A percentile compares a stretch with the other conserved stretches of the same genome.
These are phyloP conservation scores for Adela reaumurella DNA, from an alignment of 2,888 invertebrate species.

Conservation along the genomic window DNA sequence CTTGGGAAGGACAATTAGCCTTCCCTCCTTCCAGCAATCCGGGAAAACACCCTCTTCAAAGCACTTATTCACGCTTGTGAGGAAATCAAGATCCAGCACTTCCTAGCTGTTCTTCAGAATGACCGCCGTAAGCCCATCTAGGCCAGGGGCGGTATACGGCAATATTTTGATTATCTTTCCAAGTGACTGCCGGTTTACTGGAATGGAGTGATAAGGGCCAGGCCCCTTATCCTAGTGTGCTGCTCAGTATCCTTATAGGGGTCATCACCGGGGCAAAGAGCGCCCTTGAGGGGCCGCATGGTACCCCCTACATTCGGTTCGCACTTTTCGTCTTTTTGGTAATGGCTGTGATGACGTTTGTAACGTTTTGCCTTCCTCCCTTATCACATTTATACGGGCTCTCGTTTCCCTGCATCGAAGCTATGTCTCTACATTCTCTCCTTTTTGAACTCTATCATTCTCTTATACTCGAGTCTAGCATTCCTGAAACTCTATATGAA, in stretches of 20 bases:
- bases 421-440: no score
- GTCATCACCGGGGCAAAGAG: conserved; percentile 4
- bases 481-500: no score
- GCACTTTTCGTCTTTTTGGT: no score
- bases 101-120: conserved; percentile 1
- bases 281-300: not conserved
- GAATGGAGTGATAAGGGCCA: not conserved
- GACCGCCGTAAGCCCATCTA: conserved; percentile 1
- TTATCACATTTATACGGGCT: conserved; percentile 1
- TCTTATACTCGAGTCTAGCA: no score
- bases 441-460: no score
- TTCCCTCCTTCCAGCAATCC: conserved; percentile 8
- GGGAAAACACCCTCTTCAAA: conserved; percentile 3
- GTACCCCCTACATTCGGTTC: no score
- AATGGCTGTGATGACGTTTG: not conserved
- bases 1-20: conserved; percentile 7
- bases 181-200: not conserved
- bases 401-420: not conserved
- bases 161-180: not conserved
- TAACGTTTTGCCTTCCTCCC: not conserved
- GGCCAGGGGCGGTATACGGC: conserved; percentile 5
- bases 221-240: not conserved
- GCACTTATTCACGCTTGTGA: not conserved
- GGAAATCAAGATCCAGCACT: not conserved
- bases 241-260: not conserved